Evolutionary conservation across 2,113 vertebrate genomes (phyloP).

Genomic region (Maccullochella peelii): DNA sequence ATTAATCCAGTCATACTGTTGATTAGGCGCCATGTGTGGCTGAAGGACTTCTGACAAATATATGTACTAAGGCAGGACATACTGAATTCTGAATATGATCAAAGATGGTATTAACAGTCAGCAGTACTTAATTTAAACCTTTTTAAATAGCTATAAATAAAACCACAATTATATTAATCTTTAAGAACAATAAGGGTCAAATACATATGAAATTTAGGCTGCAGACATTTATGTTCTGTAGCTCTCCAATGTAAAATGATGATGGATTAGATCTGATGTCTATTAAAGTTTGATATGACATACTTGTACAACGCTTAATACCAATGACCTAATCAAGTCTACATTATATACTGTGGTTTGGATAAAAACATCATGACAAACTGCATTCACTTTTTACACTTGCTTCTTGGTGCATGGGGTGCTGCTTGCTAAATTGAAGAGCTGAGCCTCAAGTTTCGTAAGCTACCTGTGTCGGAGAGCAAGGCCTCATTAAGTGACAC

Average conservation of each 20-base stretch:
- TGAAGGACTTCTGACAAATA: background rate
- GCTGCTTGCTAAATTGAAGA: background rate
- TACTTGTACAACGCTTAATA: background rate
- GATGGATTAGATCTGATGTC: background rate
- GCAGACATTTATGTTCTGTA: background rate
- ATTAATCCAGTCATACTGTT: background rate
- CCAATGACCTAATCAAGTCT: too few relatives aligned
- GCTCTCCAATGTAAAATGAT: background rate
- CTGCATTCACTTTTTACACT: background rate
- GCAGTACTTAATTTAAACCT: background rate
- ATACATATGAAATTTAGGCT: background rate
- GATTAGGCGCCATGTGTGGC: background rate
- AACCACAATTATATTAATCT: background rate
- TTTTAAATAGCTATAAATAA: background rate
- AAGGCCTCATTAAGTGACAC: background rate
- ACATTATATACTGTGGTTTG: too few relatives aligned
- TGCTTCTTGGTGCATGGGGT: background rate
- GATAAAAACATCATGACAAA: too few relatives aligned
- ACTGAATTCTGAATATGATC: background rate
- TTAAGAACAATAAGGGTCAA: background rate
- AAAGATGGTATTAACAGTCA: background rate
- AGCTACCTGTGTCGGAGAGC: background rate
- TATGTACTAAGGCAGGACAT: background rate
- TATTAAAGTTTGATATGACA: background rate
- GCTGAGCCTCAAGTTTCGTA: background rate